Evolutionary conservation across 64 coral and sea anemone genomes (phyloP).

Genomic region (Montipora cactus): DNA sequence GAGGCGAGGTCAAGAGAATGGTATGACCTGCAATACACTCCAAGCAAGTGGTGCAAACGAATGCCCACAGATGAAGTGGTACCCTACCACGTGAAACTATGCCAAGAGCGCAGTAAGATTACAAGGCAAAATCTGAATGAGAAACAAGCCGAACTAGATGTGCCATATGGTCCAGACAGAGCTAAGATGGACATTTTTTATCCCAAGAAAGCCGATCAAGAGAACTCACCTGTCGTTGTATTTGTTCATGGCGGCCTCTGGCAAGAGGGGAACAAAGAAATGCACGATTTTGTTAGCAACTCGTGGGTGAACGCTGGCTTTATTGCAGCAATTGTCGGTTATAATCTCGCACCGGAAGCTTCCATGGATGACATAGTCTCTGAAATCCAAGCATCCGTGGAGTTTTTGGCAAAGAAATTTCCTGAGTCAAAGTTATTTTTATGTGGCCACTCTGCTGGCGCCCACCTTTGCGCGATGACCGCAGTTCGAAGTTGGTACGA

Average conservation of each 20-base stretch:
- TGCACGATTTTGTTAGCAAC: conserved; percentile 30
- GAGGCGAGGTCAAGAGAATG: conserved; percentile 14
- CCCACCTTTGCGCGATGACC: conserved; percentile 74
- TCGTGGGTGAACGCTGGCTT: conserved; percentile 16
- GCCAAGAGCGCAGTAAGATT: conserved; percentile 29
- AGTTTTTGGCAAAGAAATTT: conserved; percentile 24
- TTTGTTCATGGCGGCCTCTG: conserved; percentile 74
- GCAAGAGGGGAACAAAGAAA: conserved; percentile 41
- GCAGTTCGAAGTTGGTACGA: conserved; percentile 37
- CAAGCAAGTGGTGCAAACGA: conserved; percentile 57
- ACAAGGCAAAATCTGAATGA: background rate
- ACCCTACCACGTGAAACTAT: conserved; percentile 8
- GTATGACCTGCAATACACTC: conserved; percentile 42
- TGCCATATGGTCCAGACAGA: conserved; percentile 42
- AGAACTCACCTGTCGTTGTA: conserved; percentile 18
- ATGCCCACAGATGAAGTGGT: conserved; percentile 49
- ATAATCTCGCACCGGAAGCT: conserved; percentile 66
- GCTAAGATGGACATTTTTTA: conserved; percentile 81
- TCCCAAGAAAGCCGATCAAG: background rate
- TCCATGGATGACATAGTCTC: conserved; percentile 42
- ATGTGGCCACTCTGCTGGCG: conserved; percentile 67
- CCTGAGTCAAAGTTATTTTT: conserved; percentile 52
- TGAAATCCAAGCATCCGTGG: conserved; percentile 60
- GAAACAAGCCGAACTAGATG: conserved; percentile 6
- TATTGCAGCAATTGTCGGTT: conserved; percentile 31